phyloP scores from a whole-genome alignment of 2,888 invertebrate genomes.

The Flabesymbios commensalis region DNA sequence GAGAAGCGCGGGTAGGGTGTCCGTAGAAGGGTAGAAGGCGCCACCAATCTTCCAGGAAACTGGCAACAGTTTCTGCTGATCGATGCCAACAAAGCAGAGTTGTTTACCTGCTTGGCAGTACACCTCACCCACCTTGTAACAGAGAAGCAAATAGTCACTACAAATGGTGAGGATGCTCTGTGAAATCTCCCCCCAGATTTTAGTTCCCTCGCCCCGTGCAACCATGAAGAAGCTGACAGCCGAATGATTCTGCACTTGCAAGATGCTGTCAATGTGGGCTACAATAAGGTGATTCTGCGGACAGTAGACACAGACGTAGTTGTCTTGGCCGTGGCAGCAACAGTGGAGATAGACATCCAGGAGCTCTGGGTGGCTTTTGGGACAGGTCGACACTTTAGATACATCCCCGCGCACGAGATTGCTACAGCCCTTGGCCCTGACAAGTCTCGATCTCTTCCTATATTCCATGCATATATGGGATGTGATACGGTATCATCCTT shows the following conservation, averaged over 20 bases:
- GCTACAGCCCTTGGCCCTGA: constrained; percentile 14
- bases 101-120: constrained; percentile 15
- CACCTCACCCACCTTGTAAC: background rate
- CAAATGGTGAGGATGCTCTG: background rate
- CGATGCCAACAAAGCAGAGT: constrained; percentile 24
- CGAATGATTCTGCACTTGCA: background rate
- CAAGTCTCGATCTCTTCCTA: constrained; percentile 6
- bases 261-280: background rate
- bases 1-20: constrained; percentile 8
- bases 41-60: constrained; percentile 18
- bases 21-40: constrained; percentile 6
- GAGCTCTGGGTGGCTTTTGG: constrained; percentile 30
- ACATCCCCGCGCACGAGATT: constrained; percentile 29
- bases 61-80: constrained; percentile 25
- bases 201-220: constrained; percentile 20
- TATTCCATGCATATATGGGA: no score
- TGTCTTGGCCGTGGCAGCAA: background rate
- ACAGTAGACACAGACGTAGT: background rate
- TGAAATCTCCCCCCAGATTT: constrained; percentile 5
- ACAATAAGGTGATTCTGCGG: background rate
- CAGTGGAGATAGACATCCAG: background rate
- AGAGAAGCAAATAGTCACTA: background rate
- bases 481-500: no score
- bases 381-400: constrained; percentile 18
- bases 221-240: constrained; percentile 35